Base-by-base conservation (phyloP, 2,113 vertebrate genomes). In the Bostrychus sinensis region DNA sequence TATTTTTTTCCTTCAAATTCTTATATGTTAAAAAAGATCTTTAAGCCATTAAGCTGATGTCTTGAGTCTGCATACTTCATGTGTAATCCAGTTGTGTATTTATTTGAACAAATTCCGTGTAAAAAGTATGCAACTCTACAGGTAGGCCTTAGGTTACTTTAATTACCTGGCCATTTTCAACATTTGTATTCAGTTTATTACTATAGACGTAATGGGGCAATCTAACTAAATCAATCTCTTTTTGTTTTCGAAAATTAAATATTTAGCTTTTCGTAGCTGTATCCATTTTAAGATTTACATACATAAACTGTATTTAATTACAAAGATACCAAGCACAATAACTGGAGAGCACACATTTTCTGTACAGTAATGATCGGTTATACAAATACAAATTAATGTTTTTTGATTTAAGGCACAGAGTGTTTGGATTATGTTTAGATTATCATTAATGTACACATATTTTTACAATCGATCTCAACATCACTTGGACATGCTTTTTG, bases 401-500 rank as follows among this genome's bases (percentile, higher is more conserved):
- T 2, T 36, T 55, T n/a, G 20, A 46, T 56, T 30, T 17, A 38
- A 38, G 12, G 34, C n/a, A 26, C 20, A 30, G 23, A 20, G n/a
- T 26, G 30, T 25, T 2, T 10, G 13, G 22, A 20, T 14, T 51
- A 2, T 30, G 9, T 51, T 8, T 42, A 20, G 23, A 8, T 45
- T 22, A 13, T 1, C 14, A 10, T 16, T 16, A 8, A 1, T 20
- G 38, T 61, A 28, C 12, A 51, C 10, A 50, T 22, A 48, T 10
- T 36, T 38, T 30, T 50, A 26, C 12, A 22, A 26, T n/a, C 46
- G 14, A 56, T 22, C 37, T 45, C 7, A 5, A 11, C 39, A 46
- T 92, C 88, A 96, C 83, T 94, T 94, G 14, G 60, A 64, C 67
- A 91, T 82, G 76, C 90, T 66, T 78, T 92, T 96, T 69, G 93